Evolutionary conservation across 64 coral and sea anemone species (phyloP).

Genomic region (Cladopsammia gracilis): DNA sequence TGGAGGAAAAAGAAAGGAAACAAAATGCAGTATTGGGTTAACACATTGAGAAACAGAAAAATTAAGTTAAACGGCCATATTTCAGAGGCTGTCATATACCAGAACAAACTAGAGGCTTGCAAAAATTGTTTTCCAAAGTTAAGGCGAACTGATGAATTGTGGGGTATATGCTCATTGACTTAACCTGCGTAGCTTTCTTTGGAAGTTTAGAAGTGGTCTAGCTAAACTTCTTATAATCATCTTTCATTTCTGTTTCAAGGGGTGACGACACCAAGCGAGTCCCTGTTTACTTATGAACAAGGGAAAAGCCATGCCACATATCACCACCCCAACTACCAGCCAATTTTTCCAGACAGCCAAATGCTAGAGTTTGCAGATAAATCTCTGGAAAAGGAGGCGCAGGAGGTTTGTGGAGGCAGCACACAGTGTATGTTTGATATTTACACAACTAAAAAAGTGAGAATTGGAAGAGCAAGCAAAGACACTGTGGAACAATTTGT

Average conservation of each 20-base stretch:
- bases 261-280: slow-evolving; percentile 42
- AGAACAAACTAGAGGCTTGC: too few relatives aligned
- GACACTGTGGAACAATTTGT: slow-evolving; percentile 63
- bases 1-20: too few relatives aligned
- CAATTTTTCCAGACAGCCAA: slow-evolving; percentile 61
- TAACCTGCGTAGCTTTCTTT: background rate
- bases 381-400: slow-evolving; percentile 42
- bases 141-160: too few relatives aligned
- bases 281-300: slow-evolving; percentile 77
- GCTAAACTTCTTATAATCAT: background rate
- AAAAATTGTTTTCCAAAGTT: too few relatives aligned
- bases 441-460: slow-evolving; percentile 60
- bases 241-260: slow-evolving; percentile 41
- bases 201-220: background rate
- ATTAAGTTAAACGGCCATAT: too few relatives aligned
- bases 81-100: too few relatives aligned
- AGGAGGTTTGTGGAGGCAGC: slow-evolving; percentile 65
- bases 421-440: slow-evolving; percentile 81
- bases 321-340: slow-evolving; percentile 41
- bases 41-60: too few relatives aligned
- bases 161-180: too few relatives aligned
- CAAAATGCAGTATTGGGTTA: too few relatives aligned
- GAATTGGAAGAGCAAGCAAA: slow-evolving; percentile 71
- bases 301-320: slow-evolving; percentile 54
- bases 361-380: slow-evolving; percentile 47